phyloP scores from a whole-genome alignment of 2,888 invertebrate genomes.

The Melanchra persicariae region DNA sequence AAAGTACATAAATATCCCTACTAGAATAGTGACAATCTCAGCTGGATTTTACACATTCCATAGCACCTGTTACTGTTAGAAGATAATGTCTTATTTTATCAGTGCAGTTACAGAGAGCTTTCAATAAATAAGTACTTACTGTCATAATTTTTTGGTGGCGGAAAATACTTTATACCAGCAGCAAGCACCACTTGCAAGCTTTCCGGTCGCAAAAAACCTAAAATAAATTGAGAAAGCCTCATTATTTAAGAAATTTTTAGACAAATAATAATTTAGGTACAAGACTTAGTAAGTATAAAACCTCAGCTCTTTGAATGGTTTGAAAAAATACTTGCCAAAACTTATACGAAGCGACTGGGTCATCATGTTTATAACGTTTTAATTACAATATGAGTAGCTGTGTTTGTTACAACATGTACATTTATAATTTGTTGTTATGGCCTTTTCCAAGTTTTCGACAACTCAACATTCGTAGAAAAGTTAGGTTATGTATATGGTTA shows the following conservation, averaged over 20 bases:
- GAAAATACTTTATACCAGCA: slow-evolving; percentile 93
- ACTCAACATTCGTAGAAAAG: slow-evolving; percentile 9
- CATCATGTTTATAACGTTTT: slow-evolving; percentile 52
- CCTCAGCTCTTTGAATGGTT: neutral
- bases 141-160: slow-evolving; percentile 92
- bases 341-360: slow-evolving; percentile 64
- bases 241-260: neutral
- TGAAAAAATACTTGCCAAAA: slow-evolving; percentile 62
- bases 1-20: no score
- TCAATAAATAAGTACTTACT: slow-evolving; percentile 85
- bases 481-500: slow-evolving; percentile 15
- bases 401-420: slow-evolving; percentile 8
- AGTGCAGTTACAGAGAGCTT: neutral
- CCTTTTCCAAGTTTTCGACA: neutral
- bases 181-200: slow-evolving; percentile 73
- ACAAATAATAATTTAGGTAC: no score
- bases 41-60: no score
- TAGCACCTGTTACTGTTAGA: no score
- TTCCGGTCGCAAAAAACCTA: slow-evolving; percentile 79
- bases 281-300: no score
- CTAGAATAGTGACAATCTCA: no score
- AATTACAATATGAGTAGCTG: slow-evolving; percentile 2
- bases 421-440: neutral
- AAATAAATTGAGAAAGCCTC: slow-evolving; percentile 41
- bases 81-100: no score